A percentile compares a stretch with the other conserved stretches of the same genome.
Conservation (phyloP, 1,140 invertebrate species). For the Lucilia cuprina region DNA sequence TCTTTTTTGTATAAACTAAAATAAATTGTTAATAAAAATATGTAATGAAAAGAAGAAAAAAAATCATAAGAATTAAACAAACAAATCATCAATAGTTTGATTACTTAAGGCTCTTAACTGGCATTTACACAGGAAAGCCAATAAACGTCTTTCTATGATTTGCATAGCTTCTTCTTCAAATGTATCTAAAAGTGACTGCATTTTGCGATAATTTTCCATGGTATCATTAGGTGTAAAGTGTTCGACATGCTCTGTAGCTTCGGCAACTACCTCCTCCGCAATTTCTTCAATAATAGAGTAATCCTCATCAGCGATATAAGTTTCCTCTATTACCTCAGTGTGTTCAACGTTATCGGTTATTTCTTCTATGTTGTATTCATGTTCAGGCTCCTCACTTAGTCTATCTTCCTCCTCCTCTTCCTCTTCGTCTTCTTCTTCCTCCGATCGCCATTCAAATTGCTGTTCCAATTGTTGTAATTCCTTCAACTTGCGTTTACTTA, state of each 20-base stretch:
- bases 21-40: constrained; percentile 12
- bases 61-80: constrained; percentile 33
- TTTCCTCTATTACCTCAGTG: not conserved
- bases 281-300: constrained; percentile 13
- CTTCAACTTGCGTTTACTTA: constrained; percentile 18
- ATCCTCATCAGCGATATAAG: not conserved
- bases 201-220: constrained; percentile 41
- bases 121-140: constrained; percentile 54
- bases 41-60: not conserved
- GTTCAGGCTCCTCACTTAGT: not conserved
- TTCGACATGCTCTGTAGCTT: not conserved
- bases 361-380: not conserved
- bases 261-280: not conserved
- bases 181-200: constrained; percentile 44
- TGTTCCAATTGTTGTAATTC: not conserved
- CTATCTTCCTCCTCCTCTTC: not conserved
- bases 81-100: constrained; percentile 47
- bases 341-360: not conserved
- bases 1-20: not conserved
- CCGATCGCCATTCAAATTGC: not conserved
- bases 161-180: constrained; percentile 39
- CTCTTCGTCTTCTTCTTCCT: not conserved
- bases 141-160: constrained; percentile 48
- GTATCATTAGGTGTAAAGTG: not conserved
- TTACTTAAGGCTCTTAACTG: constrained; percentile 48